These are phyloP conservation scores for Hydrozoanthus tunicans DNA, from an alignment of 64 coral and sea anemone species.

Conservation along the genomic window DNA sequence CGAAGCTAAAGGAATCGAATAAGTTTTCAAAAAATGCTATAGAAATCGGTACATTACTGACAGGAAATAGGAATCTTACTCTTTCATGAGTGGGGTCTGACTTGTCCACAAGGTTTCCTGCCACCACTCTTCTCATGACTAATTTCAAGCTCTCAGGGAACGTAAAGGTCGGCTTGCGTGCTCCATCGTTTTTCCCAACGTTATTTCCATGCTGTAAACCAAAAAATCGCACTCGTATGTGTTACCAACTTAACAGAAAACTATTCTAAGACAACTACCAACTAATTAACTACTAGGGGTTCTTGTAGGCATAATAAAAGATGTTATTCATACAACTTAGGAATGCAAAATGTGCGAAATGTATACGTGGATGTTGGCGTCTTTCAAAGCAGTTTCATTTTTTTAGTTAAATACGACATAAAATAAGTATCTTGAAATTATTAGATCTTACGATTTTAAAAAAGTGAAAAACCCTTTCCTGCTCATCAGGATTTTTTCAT, in stretches of 20 bases:
- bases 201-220: constrained; percentile 16
- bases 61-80: neutral
- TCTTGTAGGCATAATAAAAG: neutral
- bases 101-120: neutral
- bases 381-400: neutral
- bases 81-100: neutral
- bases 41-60: neutral
- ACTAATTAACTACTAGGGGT: neutral
- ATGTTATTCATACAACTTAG: neutral
- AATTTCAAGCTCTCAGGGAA: neutral
- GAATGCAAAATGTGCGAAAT: neutral
- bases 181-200: neutral
- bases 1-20: neutral
- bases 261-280: neutral
- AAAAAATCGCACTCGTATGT: neutral
- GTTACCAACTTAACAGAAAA: neutral
- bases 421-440: neutral
- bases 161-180: neutral
- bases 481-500: neutral
- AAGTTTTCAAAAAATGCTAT: neutral
- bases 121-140: neutral
- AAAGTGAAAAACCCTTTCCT: neutral
- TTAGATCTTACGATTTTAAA: neutral
- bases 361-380: neutral
- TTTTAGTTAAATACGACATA: neutral